Evolutionary conservation across 1,140 invertebrate genomes (phyloP), one percentile per base, ranked within the genome.

Genomic region (Megathymus violae): DNA sequence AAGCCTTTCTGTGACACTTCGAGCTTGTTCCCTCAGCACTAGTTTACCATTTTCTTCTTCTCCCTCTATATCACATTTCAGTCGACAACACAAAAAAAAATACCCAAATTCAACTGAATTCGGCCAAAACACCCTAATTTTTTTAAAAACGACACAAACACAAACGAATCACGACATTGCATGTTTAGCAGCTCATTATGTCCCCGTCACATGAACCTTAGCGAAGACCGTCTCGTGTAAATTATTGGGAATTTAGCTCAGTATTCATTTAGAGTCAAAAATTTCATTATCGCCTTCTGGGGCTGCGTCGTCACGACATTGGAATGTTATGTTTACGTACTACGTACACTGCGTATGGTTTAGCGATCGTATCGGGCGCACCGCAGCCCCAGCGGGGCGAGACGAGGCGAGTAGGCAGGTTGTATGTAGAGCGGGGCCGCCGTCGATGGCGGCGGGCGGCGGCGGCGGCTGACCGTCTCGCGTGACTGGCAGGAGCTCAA

Each of bases 101-200:
- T n/a, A n/a, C n/a, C 61, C 46, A 43, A 61, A 63, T 61, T 50
- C 66, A 62, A 66, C 65, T 60, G 22, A 64, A 80, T 85, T 85
- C 82, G 81, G 82, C 86, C 76, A 52, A 71, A 76, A 77, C 69
- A 84, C 67, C 52, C 50, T 56, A 78, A 71, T 64, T 66, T 68
- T 77, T 67, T 3, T 74, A 60, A 48, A 48, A 60, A 58, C 66
- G 73, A 85, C 82, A 89, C 82, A 71, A 78, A 87, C 79, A 86
- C 80, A 73, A 81, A 38, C 61, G 51, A 74, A 77, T 81, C 85
- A 85, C 84, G 80, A 83, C 85, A 88, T 87, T 89, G 86, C 88
- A 89, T 89, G 88, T 82, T 82, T 89, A 89, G 80, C 76, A 73
- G 82, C 78, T 87, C 85, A 88, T 90, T 76, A 82, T 69, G 80